A percentile compares a stretch with the other conserved stretches of the same genome.
Evolutionary conservation across 2,113 vertebrate genomes (phyloP).

Genomic region (Pterocles burchelli): DNA sequence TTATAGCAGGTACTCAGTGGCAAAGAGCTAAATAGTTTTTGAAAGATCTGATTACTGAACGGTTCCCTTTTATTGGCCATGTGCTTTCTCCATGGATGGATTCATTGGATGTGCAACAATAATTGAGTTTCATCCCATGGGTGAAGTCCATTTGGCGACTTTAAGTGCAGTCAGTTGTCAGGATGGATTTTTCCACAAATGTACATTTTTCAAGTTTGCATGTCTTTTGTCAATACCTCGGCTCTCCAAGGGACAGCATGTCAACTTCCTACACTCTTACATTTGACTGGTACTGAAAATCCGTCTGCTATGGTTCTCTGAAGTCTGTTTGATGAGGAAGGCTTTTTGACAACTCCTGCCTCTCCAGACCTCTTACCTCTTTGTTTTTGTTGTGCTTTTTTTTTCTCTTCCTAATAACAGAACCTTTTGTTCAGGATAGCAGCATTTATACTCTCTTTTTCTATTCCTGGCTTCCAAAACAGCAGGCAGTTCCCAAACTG

Average conservation of each 20-base stretch:
- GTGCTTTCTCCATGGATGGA: constrained; percentile 81
- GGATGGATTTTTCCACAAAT: constrained; percentile 76
- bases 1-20: constrained; percentile 81
- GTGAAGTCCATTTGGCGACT: constrained; percentile 83
- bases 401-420: not conserved
- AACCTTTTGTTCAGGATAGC: constrained; percentile 16
- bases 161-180: constrained; percentile 90
- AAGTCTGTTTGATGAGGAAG: constrained; percentile 60
- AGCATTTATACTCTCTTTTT: not conserved
- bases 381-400: not conserved
- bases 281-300: constrained; percentile 68
- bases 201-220: constrained; percentile 66
- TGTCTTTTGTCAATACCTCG: constrained; percentile 62
- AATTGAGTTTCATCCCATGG: constrained; percentile 86
- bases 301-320: constrained; percentile 54
- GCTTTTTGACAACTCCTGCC: constrained; percentile 60
- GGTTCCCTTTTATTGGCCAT: constrained; percentile 72
- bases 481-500: not conserved
- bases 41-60: constrained; percentile 88
- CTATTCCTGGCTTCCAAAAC: not conserved
- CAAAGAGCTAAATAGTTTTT: constrained; percentile 86
- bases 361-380: constrained; percentile 64
- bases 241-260: constrained; percentile 66
- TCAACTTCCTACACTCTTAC: constrained; percentile 60
- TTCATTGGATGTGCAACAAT: constrained; percentile 82